Percentiles rank a stretch among this genome's conserved stretches.
phyloP scores from a whole-genome alignment of 2,797 vertebrate species.

The Platyrinchus mystaceus region DNA sequence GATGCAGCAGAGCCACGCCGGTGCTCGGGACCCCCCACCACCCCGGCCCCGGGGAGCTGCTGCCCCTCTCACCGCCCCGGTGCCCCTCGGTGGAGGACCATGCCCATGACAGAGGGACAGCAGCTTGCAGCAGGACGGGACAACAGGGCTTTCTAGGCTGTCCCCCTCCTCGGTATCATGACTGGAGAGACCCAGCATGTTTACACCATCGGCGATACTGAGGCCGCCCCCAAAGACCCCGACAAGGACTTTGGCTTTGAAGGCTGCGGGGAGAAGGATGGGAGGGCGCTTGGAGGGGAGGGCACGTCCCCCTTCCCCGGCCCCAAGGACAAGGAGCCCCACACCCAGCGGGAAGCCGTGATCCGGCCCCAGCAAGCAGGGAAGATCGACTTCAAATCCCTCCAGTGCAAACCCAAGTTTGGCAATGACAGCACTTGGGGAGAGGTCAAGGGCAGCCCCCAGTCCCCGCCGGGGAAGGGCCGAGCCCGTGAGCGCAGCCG shows the following conservation, averaged over 20 bases:
- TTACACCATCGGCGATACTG: constrained; percentile 80
- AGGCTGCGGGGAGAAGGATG: constrained; percentile 80
- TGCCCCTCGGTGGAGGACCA: constrained; percentile 61
- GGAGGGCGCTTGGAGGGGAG: constrained; percentile 70
- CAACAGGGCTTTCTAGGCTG: constrained; percentile 54
- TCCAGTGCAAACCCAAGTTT: constrained; percentile 82
- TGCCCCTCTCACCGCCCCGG: background rate
- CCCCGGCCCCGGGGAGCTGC: background rate
- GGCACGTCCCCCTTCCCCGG: constrained; percentile 37
- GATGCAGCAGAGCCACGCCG: constrained; percentile 19
- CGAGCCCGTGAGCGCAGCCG: constrained; percentile 81
- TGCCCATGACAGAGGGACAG: constrained; percentile 73
- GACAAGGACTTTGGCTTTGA: constrained; percentile 79
- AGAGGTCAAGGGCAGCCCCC: constrained; percentile 79
- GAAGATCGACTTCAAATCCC: constrained; percentile 88
- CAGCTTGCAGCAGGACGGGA: constrained; percentile 75
- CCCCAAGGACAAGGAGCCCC: constrained; percentile 82
- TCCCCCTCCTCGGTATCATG: constrained; percentile 75
- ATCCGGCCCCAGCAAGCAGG: constrained; percentile 87
- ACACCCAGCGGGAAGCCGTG: constrained; percentile 89
- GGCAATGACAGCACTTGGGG: constrained; percentile 81
- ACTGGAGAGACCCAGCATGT: constrained; percentile 90
- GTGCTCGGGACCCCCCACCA: background rate
- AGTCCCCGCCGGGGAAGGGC: constrained; percentile 82
- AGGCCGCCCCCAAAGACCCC: constrained; percentile 79